A percentile compares a stretch with the other conserved stretches of the same genome.
phyloP scores from a whole-genome alignment of 1,140 invertebrate genomes.

The Drosophila rhopaloa region DNA sequence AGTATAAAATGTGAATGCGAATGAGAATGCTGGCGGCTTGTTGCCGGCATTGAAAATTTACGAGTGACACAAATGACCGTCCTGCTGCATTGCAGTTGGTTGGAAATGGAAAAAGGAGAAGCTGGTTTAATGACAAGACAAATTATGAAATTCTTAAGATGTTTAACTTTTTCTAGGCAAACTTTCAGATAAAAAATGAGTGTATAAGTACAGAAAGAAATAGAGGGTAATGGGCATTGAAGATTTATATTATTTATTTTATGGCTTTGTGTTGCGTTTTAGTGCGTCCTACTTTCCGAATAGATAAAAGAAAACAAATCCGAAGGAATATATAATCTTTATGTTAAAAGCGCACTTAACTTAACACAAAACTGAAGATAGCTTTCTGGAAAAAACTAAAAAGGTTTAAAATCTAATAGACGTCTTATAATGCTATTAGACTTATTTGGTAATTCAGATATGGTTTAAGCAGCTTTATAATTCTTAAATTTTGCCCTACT shows the following conservation, averaged over 20 bases:
- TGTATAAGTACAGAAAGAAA: background rate
- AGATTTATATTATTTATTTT: background rate
- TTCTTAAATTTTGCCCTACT: no score
- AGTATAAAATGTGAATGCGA: slow-evolving; percentile 54
- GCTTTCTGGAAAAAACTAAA: no score
- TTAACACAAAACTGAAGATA: no score
- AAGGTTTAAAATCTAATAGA: no score
- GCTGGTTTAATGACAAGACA: slow-evolving; percentile 70
- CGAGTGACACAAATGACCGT: slow-evolving; percentile 75
- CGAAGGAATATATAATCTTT: no score
- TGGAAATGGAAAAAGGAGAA: slow-evolving; percentile 13
- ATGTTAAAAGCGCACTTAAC: no score
- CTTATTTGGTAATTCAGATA: no score
- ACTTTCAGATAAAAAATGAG: background rate
- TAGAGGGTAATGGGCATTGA: background rate
- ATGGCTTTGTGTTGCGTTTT: background rate
- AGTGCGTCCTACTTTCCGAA: no score
- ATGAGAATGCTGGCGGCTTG: slow-evolving; percentile 65
- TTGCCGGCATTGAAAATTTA: slow-evolving; percentile 76
- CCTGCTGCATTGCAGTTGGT: slow-evolving; percentile 56
- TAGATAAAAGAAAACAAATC: background rate
- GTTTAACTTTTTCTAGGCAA: slow-evolving; percentile 54
- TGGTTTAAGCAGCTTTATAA: no score
- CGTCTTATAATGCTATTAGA: no score
- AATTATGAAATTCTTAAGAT: slow-evolving; percentile 77